phyloP scores from a whole-genome alignment of 2,797 vertebrate genomes.

The Manis javanica region DNA sequence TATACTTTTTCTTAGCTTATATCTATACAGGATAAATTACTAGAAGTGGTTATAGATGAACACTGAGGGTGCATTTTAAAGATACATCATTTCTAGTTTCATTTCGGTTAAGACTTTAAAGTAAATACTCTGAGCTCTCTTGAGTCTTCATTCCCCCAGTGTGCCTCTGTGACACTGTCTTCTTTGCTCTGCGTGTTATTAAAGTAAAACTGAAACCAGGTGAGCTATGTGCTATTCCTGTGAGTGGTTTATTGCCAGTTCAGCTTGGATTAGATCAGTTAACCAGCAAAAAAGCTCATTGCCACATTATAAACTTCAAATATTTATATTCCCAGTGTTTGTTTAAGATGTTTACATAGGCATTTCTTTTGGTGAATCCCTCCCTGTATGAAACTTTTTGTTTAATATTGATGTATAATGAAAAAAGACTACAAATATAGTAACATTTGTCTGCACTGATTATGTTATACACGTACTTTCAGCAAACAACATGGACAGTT shows the following conservation, averaged over 20 bases:
- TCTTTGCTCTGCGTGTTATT: not conserved
- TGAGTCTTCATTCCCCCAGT: not conserved
- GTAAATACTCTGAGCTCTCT: not conserved
- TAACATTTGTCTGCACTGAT: not conserved
- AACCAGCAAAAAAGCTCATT: not conserved
- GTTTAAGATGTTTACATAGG: not conserved
- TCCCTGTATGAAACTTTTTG: not conserved
- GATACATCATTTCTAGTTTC: not conserved
- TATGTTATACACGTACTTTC: not conserved
- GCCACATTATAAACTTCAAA: not conserved
- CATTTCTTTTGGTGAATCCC: not conserved
- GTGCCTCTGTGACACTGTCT: not conserved
- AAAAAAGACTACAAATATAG: not conserved
- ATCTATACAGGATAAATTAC: not conserved
- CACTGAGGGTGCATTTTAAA: not conserved
- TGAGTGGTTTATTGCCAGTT: not conserved
- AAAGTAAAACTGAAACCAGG: not conserved
- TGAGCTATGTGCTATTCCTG: not conserved
- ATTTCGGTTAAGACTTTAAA: not conserved
- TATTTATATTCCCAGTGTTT: slow-evolving; percentile 5
- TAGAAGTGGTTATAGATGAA: not conserved
- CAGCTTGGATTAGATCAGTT: slow-evolving; percentile 11
- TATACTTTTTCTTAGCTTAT: not conserved
- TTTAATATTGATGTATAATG: not conserved
- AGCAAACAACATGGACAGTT: not conserved